Evolutionary conservation across 2,797 vertebrate species (phyloP).

Genomic region (Hapalemur alaotrensis): DNA sequence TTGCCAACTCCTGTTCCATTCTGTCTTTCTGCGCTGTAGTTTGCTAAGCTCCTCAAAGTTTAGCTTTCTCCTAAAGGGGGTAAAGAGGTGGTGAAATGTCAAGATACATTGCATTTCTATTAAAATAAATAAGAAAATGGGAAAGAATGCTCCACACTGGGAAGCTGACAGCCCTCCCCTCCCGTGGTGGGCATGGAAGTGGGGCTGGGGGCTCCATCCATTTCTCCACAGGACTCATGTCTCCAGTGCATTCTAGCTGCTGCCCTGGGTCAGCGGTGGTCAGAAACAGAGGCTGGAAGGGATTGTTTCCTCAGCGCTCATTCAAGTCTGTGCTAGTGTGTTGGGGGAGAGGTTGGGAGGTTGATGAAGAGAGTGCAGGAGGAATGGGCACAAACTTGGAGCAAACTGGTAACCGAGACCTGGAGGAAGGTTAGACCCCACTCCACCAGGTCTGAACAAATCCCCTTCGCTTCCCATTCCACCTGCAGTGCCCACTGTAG

Average conservation of each 20-base stretch:
- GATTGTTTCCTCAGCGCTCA: background rate
- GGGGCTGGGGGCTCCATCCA: too few relatives aligned
- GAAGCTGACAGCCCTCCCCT: background rate
- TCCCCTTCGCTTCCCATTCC: background rate
- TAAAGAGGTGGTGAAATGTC: background rate
- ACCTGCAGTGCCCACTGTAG: background rate
- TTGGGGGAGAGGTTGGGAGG: background rate
- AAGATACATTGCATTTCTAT: background rate
- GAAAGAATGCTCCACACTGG: background rate
- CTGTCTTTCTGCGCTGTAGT: background rate
- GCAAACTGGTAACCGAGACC: background rate
- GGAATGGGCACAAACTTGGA: background rate
- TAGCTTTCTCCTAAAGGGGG: background rate
- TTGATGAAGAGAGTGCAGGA: background rate
- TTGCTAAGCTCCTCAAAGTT: background rate
- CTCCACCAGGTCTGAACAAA: background rate
- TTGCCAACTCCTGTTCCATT: background rate
- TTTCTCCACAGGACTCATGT: background rate
- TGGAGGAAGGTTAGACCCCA: background rate
- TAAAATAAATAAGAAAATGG: background rate
- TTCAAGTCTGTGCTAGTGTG: background rate
- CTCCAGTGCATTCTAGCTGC: background rate
- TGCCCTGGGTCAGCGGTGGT: background rate
- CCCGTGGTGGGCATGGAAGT: fast-evolving
- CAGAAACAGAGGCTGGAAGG: background rate